These are phyloP conservation scores for Philhelius pedissequus DNA, from an alignment of 2,888 invertebrate genomes.

Conservation along the genomic window DNA sequence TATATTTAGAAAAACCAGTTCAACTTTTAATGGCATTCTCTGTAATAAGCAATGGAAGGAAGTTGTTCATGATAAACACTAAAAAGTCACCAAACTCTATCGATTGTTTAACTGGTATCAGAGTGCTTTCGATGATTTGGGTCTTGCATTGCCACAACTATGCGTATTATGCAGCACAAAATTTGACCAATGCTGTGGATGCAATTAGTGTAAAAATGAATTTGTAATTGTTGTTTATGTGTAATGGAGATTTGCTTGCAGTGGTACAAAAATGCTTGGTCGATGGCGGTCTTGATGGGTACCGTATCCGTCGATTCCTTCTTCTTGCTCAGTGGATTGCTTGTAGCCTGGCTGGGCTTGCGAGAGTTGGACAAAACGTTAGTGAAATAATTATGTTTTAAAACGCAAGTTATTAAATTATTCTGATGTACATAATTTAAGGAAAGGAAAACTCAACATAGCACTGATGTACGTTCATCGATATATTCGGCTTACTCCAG, in stretches of 20 bases:
- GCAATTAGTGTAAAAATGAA: background rate
- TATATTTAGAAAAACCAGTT: background rate
- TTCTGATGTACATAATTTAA: background rate
- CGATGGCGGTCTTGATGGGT: slow-evolving; percentile 73
- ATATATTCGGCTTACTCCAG: slow-evolving; percentile 79
- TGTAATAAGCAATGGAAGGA: slow-evolving; percentile 27
- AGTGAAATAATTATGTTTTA: background rate
- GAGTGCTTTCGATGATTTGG: slow-evolving; percentile 53
- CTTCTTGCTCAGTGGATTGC: slow-evolving; percentile 81
- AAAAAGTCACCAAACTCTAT: slow-evolving; percentile 17
- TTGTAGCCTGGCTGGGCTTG: slow-evolving; percentile 75
- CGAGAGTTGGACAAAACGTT: slow-evolving; percentile 65
- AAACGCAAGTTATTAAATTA: too few species aligned
- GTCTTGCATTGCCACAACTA: slow-evolving; percentile 34
- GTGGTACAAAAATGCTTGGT: slow-evolving; percentile 51
- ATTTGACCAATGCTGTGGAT: background rate
- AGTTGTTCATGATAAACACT: slow-evolving; percentile 38
- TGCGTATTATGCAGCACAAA: background rate
- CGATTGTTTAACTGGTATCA: slow-evolving; percentile 21
- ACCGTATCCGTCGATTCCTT: slow-evolving; percentile 81
- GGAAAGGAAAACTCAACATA: slow-evolving; percentile 61
- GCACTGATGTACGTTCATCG: slow-evolving; percentile 69
- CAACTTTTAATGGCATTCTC: slow-evolving; percentile 33
- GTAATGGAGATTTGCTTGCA: background rate
- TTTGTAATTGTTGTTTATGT: background rate